These are phyloP conservation scores for Salvelinus alpinus DNA, from an alignment of 2,113 vertebrate genomes.

Conservation along the genomic window DNA sequence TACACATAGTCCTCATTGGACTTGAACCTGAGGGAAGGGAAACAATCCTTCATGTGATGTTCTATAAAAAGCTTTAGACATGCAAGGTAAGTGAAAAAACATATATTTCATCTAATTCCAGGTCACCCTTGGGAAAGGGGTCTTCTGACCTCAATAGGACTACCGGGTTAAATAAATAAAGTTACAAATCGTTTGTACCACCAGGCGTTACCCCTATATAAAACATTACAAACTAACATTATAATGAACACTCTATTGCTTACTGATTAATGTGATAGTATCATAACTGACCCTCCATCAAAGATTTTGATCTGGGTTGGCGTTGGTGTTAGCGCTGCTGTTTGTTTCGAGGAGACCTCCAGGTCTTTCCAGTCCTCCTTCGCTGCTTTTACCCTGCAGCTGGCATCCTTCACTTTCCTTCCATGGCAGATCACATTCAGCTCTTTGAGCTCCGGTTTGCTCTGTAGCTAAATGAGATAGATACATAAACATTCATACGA, in stretches of 20 bases:
- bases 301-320: conserved; percentile 97
- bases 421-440: conserved; percentile 83
- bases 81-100: neutral
- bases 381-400: conserved; percentile 87
- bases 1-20: conserved; percentile 99
- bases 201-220: neutral
- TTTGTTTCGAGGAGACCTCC: conserved; percentile 80
- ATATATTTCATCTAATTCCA: neutral
- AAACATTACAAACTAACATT: neutral
- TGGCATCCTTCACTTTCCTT: conserved; percentile 86
- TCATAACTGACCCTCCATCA: conserved; percentile 91
- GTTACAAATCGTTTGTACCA: neutral
- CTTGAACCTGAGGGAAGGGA: conserved; percentile 82
- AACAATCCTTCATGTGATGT: neutral
- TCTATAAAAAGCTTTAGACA: neutral
- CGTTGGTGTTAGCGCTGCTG: conserved; percentile 54
- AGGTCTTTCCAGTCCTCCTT: conserved; percentile 94
- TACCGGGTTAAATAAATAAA: too few relatives aligned
- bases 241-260: neutral
- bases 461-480: conserved; percentile 77
- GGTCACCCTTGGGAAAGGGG: neutral
- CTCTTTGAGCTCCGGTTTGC: conserved; percentile 89
- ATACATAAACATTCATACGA: conserved; percentile 49
- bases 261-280: neutral
- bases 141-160: neutral